A percentile compares a stretch with the other conserved stretches of the same genome.
Evolutionary conservation across 30 jellyfish, hydroid and myxozoan species (phyloP).

Genomic region (Chrysaora quinquecirrha): DNA sequence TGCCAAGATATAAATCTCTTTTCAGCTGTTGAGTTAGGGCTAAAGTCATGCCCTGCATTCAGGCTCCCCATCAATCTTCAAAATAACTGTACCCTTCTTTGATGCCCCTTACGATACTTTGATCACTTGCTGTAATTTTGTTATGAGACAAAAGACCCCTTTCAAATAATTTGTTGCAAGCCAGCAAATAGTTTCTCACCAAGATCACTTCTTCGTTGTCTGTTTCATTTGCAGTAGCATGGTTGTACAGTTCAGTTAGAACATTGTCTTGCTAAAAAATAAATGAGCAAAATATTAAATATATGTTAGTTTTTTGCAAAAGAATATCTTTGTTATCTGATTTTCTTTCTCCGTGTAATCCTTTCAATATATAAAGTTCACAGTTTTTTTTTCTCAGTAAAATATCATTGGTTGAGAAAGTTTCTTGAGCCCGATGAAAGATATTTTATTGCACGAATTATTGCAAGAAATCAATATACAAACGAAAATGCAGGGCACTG

Average conservation of each 20-base stretch:
- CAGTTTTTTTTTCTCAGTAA: too few species aligned
- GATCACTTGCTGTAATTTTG: not conserved
- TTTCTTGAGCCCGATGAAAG: too few species aligned
- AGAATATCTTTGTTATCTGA: too few species aligned
- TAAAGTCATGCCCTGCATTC: not conserved
- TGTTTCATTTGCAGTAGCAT: not conserved
- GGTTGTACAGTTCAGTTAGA: not conserved
- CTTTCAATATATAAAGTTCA: too few species aligned
- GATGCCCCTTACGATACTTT: not conserved
- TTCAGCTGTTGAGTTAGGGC: constrained; percentile 2
- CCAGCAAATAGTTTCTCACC: not conserved
- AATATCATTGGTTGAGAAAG: too few species aligned
- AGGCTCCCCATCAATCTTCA: constrained; percentile 1
- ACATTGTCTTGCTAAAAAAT: not conserved
- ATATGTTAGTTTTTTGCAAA: too few species aligned
- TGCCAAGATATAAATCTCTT: constrained; percentile 2
- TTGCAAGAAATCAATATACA: too few species aligned
- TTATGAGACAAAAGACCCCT: constrained; percentile 6
- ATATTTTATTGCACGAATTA: too few species aligned
- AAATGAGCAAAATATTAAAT: too few species aligned
- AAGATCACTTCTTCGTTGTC: not conserved
- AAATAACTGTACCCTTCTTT: not conserved
- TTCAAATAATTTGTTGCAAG: not conserved
- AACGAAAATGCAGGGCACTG: too few species aligned
- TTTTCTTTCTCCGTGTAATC: too few species aligned